phyloP scores from a whole-genome alignment of 2,888 invertebrate species.

The Microctonus hyperodae region DNA sequence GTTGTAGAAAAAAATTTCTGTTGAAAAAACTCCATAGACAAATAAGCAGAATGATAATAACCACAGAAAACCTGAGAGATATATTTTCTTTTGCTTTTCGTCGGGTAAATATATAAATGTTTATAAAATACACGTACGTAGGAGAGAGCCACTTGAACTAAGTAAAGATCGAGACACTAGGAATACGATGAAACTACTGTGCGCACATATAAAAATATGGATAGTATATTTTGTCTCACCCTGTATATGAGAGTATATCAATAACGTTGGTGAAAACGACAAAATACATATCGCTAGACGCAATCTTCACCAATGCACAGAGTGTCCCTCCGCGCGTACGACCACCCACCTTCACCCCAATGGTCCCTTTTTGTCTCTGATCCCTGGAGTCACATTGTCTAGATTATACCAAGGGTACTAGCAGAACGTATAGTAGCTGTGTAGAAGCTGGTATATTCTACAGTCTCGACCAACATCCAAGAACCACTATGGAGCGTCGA shows the following conservation, averaged over 20 bases:
- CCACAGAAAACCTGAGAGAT: constrained; percentile 9
- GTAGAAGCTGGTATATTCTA: constrained; percentile 18
- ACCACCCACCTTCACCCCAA: constrained; percentile 24
- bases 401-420: constrained; percentile 48
- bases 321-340: constrained; percentile 11
- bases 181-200: background rate
- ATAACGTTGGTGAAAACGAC: constrained; percentile 26
- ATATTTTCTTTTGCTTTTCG: constrained; percentile 4
- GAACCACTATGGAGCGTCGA: constrained; percentile 46
- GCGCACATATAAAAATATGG: background rate
- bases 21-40: constrained; percentile 22
- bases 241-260: constrained; percentile 19
- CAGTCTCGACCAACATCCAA: constrained; percentile 48
- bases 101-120: constrained; percentile 17
- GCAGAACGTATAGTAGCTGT: background rate
- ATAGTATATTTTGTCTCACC: background rate
- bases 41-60: constrained; percentile 26
- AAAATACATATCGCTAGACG: constrained; percentile 37
- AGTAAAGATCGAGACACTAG: constrained; percentile 1
- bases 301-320: constrained; percentile 40
- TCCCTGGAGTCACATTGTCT: constrained; percentile 52
- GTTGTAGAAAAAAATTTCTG: background rate
- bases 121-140: constrained; percentile 16
- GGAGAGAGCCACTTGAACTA: constrained; percentile 17
- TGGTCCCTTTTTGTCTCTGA: constrained; percentile 27